phyloP scores from a whole-genome alignment of 64 coral and sea anemone genomes.

The Trachythela sp. region DNA sequence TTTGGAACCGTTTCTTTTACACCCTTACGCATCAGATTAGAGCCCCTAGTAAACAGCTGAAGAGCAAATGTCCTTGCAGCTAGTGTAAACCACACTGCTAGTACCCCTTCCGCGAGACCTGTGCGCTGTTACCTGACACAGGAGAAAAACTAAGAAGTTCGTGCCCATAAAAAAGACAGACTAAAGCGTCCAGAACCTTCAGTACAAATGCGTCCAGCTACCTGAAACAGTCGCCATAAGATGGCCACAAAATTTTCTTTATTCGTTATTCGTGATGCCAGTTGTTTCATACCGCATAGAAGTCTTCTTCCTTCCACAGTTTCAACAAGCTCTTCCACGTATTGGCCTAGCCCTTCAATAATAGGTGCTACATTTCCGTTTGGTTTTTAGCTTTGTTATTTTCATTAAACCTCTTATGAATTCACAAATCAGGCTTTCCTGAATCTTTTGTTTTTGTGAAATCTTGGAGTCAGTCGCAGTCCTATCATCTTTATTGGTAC shows the following conservation, averaged over 20 bases:
- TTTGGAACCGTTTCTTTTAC: not conserved
- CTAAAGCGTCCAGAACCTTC: not conserved
- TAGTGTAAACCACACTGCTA: not conserved
- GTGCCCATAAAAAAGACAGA: not conserved
- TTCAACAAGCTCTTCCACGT: not conserved
- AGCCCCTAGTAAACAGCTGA: not conserved
- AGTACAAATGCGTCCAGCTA: not conserved
- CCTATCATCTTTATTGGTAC: not conserved
- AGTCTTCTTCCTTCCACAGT: not conserved
- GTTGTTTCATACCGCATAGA: not conserved
- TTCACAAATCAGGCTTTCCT: not conserved
- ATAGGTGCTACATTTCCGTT: not conserved
- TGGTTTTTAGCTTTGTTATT: not conserved
- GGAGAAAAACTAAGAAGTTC: not conserved
- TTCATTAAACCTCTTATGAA: not conserved
- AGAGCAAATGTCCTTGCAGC: not conserved
- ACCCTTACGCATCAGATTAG: not conserved
- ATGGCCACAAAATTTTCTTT: not conserved
- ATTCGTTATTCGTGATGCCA: not conserved
- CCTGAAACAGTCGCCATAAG: not conserved
- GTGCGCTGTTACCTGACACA: not conserved
- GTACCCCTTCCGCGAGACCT: not conserved
- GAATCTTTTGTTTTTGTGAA: not conserved
- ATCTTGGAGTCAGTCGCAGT: not conserved
- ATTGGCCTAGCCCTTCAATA: not conserved